phyloP scores from a whole-genome alignment of 2,797 vertebrate genomes.

The Eidolon dupreanum region DNA sequence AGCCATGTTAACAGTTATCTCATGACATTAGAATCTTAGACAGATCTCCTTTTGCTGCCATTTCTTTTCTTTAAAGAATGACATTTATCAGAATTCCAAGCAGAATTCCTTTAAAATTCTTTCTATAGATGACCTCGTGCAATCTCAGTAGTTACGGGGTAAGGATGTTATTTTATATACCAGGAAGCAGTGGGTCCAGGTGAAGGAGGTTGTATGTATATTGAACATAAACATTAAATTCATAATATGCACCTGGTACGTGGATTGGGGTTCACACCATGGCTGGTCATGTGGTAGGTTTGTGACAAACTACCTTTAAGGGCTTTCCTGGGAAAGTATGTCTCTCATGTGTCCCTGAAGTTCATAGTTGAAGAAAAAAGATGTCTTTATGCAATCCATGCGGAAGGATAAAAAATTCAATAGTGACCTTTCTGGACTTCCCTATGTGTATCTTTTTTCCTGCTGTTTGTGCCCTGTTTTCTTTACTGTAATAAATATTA shows the following conservation, averaged over 20 bases:
- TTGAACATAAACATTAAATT: not conserved
- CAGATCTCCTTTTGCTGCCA: not conserved
- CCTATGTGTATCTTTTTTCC: not conserved
- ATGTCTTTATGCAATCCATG: not conserved
- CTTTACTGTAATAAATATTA: not conserved
- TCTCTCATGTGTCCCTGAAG: not conserved
- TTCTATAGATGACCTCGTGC: not conserved
- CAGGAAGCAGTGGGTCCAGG: not conserved
- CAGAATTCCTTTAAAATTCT: not conserved
- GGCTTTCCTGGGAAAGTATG: not conserved
- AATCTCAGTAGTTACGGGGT: not conserved
- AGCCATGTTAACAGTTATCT: not conserved
- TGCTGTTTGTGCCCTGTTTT: not conserved
- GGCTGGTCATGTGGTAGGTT: not conserved
- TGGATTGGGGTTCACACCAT: not conserved
- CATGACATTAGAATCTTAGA: not conserved
- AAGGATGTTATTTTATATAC: not conserved
- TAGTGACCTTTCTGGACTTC: not conserved
- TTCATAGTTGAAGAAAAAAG: not conserved
- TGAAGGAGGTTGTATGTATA: not conserved
- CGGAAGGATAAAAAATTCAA: not conserved
- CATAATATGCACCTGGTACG: not conserved
- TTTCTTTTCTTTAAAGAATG: not conserved
- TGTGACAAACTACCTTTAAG: not conserved
- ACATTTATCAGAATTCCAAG: not conserved